Evolutionary conservation across 92 coral and sea anemone genomes (phyloP).

Genomic region (Ricordea florida): DNA sequence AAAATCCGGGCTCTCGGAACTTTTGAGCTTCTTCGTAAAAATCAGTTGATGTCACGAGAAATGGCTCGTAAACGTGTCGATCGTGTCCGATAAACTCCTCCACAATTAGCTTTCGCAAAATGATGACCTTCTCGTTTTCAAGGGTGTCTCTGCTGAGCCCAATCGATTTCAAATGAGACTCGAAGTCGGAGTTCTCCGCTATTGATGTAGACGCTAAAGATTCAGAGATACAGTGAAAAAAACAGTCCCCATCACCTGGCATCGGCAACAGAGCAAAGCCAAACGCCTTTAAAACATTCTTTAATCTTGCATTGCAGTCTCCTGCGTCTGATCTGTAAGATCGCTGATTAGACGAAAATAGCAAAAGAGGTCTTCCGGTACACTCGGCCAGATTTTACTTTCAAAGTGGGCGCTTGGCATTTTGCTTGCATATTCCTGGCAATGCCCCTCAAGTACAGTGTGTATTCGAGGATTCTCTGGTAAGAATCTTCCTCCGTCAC

Average conservation of each 20-base stretch:
- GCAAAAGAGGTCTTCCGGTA: no score
- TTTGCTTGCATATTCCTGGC: neutral
- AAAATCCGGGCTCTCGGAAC: neutral
- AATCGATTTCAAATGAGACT: neutral
- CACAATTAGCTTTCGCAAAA: neutral
- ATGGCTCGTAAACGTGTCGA: neutral
- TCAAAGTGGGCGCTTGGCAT: neutral
- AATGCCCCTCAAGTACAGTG: neutral
- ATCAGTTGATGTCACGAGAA: neutral
- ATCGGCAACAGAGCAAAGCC: no score
- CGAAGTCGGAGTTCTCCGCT: neutral
- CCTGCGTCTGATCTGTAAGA: no score
- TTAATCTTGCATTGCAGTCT: no score
- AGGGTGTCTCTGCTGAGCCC: neutral
- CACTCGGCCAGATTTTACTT: neutral
- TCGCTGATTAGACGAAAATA: no score
- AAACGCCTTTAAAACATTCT: no score
- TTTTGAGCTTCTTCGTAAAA: slow-evolving; percentile 1
- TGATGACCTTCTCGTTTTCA: neutral
- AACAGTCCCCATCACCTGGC: slow-evolving; percentile 7
- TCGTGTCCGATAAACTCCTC: neutral
- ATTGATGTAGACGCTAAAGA: neutral
- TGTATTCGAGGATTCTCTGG: neutral
- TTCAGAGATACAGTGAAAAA: neutral
- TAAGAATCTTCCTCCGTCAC: neutral